These are phyloP conservation scores for Xiphydria camelus DNA, from an alignment of 2,888 invertebrate genomes.

Conservation along the genomic window DNA sequence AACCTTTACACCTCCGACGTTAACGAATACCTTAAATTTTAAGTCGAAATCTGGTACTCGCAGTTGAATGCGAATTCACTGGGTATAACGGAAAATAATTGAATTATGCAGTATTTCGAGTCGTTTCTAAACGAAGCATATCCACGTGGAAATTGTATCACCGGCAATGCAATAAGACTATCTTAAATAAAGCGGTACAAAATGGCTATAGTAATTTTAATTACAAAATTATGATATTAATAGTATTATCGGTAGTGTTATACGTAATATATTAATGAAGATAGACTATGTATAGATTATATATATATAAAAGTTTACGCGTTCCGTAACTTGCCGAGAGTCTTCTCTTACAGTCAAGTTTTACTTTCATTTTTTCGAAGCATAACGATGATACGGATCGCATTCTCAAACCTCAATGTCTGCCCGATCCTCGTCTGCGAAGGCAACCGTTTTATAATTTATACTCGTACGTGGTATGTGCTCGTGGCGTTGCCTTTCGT, in stretches of 20 bases:
- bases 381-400: slow-evolving; percentile 10
- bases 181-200: slow-evolving; percentile 35
- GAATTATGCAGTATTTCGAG: background rate
- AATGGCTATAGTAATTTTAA: slow-evolving; percentile 30
- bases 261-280: slow-evolving; percentile 12
- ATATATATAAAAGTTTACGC: slow-evolving; percentile 15
- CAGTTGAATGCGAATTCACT: too few relatives aligned
- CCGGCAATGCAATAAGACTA: slow-evolving; percentile 7
- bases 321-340: slow-evolving; percentile 7
- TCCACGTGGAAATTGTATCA: background rate
- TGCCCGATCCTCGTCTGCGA: too few relatives aligned
- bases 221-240: slow-evolving; percentile 36
- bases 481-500: too few relatives aligned
- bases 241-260: slow-evolving; percentile 11
- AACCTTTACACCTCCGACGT: too few relatives aligned
- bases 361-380: slow-evolving; percentile 1
- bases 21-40: too few relatives aligned
- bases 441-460: too few relatives aligned
- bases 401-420: slow-evolving; percentile 11
- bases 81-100: too few relatives aligned
- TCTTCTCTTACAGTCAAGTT: background rate
- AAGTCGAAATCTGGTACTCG: too few relatives aligned
- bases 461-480: too few relatives aligned
- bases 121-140: slow-evolving; percentile 3
- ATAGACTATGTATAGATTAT: slow-evolving; percentile 10